These are phyloP conservation scores for Diuraphis noxia DNA, from an alignment of 1,140 invertebrate species.

Conservation along the genomic window DNA sequence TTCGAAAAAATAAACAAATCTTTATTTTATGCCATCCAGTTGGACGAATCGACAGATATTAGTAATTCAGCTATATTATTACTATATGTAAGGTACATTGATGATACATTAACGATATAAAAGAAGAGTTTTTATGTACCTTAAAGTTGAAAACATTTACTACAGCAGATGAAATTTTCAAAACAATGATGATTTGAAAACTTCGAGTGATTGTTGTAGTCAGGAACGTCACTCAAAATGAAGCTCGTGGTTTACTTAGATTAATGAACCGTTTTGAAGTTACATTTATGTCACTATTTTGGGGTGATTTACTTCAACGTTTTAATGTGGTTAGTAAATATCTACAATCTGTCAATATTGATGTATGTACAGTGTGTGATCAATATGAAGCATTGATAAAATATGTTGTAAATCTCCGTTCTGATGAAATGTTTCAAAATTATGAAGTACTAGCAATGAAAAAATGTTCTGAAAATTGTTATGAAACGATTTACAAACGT, in stretches of 20 bases:
- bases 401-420: too few species aligned
- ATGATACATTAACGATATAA: neutral
- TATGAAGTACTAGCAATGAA: too few species aligned
- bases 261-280: conserved; percentile 53
- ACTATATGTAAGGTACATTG: neutral
- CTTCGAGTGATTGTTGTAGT: too few species aligned
- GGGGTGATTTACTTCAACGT: conserved; percentile 48
- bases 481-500: too few species aligned
- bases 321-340: conserved; percentile 46
- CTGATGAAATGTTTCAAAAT: too few species aligned
- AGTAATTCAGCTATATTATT: too few species aligned
- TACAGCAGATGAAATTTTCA: neutral
- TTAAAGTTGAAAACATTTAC: neutral
- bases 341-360: conserved; percentile 26
- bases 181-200: too few species aligned
- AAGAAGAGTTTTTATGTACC: neutral
- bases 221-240: conserved; percentile 7
- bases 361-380: neutral
- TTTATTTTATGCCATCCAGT: neutral
- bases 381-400: too few species aligned
- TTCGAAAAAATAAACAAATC: neutral
- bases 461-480: too few species aligned
- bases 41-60: neutral
- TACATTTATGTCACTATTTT: conserved; percentile 53
- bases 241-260: conserved; percentile 33